phyloP scores from a whole-genome alignment of 2,888 invertebrate genomes.

The Sipha maydis region DNA sequence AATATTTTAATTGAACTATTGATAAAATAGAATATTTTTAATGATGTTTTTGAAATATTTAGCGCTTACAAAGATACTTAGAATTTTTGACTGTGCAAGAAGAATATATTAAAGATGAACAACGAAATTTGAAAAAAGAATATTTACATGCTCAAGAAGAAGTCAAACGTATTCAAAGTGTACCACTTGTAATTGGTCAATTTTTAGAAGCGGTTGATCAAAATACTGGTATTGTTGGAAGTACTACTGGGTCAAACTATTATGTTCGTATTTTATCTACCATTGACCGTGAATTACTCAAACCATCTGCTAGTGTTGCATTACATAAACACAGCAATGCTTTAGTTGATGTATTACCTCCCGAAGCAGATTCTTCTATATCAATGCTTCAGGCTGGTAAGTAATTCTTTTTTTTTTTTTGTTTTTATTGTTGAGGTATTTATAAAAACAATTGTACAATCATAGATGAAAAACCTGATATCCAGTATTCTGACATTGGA shows the following conservation, averaged over 20 bases:
- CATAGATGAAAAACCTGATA: constrained; percentile 95
- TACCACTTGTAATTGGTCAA: constrained; percentile 98
- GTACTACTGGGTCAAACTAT: constrained; percentile 97
- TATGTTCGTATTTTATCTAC: constrained; percentile 98
- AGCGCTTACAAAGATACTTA: constrained; percentile 95
- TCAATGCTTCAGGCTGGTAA: constrained; percentile 94
- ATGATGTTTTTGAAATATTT: constrained; percentile 63
- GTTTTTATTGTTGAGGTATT: neutral
- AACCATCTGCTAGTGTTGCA: constrained; percentile 98
- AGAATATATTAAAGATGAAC: constrained; percentile 99
- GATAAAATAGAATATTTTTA: neutral
- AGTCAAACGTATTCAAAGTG: constrained; percentile 98
- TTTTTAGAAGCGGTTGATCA: constrained; percentile 99
- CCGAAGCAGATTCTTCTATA: constrained; percentile 98
- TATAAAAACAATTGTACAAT: constrained; percentile 4
- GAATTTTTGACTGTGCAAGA: constrained; percentile 99
- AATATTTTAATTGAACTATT: neutral
- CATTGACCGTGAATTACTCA: constrained; percentile 94
- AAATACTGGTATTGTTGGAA: constrained; percentile 98
- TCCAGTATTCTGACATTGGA: constrained; percentile 96
- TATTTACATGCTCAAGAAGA: constrained; percentile 98
- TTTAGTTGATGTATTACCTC: constrained; percentile 97
- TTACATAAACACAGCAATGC: constrained; percentile 99
- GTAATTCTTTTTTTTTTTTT: constrained; percentile 57
- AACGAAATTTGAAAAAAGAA: constrained; percentile 97